Evolutionary conservation across 2,113 vertebrate species (phyloP).

Genomic region (Hippocampus mohnikei): DNA sequence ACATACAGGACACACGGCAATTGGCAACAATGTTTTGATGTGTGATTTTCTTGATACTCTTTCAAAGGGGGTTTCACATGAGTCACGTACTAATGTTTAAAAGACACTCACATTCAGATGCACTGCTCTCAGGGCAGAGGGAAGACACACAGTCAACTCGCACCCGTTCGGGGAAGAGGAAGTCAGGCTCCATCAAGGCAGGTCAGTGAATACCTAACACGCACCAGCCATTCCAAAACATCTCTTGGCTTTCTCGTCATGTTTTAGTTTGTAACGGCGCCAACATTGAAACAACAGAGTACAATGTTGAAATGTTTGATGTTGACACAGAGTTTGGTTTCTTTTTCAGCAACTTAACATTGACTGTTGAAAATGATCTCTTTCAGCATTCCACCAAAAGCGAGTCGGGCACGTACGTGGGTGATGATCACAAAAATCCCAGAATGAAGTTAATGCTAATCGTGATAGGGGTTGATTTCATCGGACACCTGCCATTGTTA

Average conservation of each 20-base stretch:
- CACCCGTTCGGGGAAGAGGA: conserved; percentile 45
- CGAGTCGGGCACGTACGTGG: conserved; percentile 6
- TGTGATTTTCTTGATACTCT: conserved; percentile 30
- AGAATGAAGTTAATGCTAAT: conserved; percentile 80
- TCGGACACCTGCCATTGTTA: conserved; percentile 73
- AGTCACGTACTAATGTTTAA: conserved; percentile 59
- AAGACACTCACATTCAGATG: conserved; percentile 39
- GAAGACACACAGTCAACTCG: conserved; percentile 9
- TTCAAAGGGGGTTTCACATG: conserved; percentile 58
- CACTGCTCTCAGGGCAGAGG: conserved; percentile 26
- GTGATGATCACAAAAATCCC: conserved; percentile 26
- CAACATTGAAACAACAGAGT: neutral
- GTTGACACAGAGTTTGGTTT: neutral
- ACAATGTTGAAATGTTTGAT: neutral
- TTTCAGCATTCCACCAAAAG: neutral
- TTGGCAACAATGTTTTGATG: conserved; percentile 16
- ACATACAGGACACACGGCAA: conserved; percentile 34
- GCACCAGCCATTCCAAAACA: neutral
- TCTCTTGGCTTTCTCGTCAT: neutral
- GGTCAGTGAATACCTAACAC: conserved; percentile 39
- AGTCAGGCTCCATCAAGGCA: conserved; percentile 38
- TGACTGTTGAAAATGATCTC: neutral
- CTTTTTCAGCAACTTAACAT: neutral
- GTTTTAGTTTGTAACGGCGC: neutral
- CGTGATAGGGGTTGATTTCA: conserved; percentile 79